These are phyloP conservation scores for Archips xylosteana DNA, from an alignment of 2,888 invertebrate species.

Conservation along the genomic window DNA sequence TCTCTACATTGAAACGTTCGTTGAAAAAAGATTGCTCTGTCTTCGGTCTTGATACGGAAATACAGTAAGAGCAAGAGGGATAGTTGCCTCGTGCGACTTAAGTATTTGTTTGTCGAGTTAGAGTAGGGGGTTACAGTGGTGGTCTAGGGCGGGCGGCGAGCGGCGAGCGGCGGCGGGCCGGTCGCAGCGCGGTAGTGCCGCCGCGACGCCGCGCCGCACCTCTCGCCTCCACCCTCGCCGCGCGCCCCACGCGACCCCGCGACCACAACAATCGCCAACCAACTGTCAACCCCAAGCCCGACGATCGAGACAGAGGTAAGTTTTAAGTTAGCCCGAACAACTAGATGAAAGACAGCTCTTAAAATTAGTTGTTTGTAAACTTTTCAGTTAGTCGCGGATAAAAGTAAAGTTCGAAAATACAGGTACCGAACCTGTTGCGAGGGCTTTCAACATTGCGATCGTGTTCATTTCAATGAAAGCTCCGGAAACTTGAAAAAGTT, in stretches of 20 bases:
- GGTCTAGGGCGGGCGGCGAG: conserved; percentile 47
- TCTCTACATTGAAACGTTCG: conserved; percentile 51
- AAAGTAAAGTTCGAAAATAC: conserved; percentile 18
- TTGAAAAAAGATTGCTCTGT: neutral
- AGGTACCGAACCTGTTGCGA: conserved; percentile 65
- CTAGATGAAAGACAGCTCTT: conserved; percentile 1
- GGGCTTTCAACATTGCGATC: conserved; percentile 47
- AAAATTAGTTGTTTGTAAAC: conserved; percentile 45
- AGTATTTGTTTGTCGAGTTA: conserved; percentile 11
- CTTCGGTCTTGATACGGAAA: neutral
- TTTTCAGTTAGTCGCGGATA: conserved; percentile 51
- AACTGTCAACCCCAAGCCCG: conserved; percentile 22
- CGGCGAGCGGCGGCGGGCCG: conserved; percentile 36
- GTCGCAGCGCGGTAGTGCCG: conserved; percentile 77
- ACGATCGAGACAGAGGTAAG: conserved; percentile 33
- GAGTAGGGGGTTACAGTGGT: conserved; percentile 34
- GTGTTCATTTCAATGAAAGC: conserved; percentile 30
- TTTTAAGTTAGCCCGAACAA: neutral
- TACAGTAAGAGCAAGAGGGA: conserved; percentile 13
- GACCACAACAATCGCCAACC: conserved; percentile 24
- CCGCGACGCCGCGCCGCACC: conserved; percentile 67
- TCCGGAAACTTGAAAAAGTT: conserved; percentile 30
- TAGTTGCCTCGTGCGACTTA: neutral
- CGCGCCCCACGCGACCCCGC: conserved; percentile 14
- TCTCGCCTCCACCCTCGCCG: conserved; percentile 64